Percentiles rank a stretch among this genome's conserved stretches.
Conservation (phyloP, 2,113 vertebrate species). For the Scalopus aquaticus region DNA sequence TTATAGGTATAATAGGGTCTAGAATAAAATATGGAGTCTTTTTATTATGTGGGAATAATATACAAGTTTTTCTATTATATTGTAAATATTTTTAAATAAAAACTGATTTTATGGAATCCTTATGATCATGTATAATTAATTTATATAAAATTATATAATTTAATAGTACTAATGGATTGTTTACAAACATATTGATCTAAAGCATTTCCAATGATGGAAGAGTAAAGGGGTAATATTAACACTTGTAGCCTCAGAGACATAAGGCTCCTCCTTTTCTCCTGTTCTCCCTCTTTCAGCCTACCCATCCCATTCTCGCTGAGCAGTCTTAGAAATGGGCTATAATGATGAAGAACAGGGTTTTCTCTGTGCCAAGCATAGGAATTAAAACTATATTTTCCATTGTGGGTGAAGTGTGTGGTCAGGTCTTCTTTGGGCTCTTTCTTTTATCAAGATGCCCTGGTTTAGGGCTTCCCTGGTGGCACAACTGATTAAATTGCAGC, state of each 20-base stretch:
- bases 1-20: not conserved
- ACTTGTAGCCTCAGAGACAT: not conserved
- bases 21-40: not conserved
- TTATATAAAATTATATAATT: not conserved
- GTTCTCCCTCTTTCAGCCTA: no score
- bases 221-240: not conserved
- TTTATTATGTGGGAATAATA: not conserved
- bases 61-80: not conserved
- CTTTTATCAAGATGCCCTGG: not conserved
- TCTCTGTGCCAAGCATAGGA: not conserved
- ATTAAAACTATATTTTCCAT: not conserved
- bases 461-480: no score
- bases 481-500: no score
- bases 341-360: not conserved
- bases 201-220: not conserved
- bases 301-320: not conserved
- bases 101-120: not conserved
- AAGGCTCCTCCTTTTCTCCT: not conserved
- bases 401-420: accelerated
- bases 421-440: not conserved
- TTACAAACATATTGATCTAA: not conserved
- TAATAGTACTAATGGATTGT: not conserved
- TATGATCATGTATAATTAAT: not conserved
- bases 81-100: not conserved
- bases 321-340: not conserved